Evolutionary conservation across 2,888 invertebrate species (phyloP).

Genomic region (Megastigmus dorsalis): DNA sequence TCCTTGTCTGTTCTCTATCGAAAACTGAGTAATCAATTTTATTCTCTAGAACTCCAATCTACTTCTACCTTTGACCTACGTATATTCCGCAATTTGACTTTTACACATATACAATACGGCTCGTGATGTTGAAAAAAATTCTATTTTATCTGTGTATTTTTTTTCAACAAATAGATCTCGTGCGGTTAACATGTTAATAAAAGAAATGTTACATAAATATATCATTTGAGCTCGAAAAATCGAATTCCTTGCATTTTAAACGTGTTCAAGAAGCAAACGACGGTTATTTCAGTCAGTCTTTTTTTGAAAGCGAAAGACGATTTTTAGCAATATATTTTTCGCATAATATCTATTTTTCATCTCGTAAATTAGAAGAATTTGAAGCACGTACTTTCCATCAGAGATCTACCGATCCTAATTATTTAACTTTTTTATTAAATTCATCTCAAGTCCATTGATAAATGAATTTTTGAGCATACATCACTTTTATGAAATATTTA

Average conservation of each 20-base stretch:
- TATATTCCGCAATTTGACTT: background rate
- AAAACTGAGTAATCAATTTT: no score
- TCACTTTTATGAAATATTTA: background rate
- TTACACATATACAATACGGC: background rate
- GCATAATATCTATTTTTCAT: slow-evolving; percentile 12
- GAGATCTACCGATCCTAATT: no score
- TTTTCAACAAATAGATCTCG: slow-evolving; percentile 11
- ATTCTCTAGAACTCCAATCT: background rate
- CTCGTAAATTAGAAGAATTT: slow-evolving; percentile 18
- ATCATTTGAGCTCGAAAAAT: slow-evolving; percentile 40
- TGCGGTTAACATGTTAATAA: slow-evolving; percentile 4
- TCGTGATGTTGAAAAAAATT: background rate
- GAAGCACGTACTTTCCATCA: slow-evolving; percentile 9
- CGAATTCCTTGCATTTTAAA: slow-evolving; percentile 23
- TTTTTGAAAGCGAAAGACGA: slow-evolving; percentile 41
- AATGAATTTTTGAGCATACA: background rate
- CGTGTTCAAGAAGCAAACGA: slow-evolving; percentile 30
- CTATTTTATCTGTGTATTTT: background rate
- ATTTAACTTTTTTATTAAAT: background rate
- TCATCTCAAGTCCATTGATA: background rate
- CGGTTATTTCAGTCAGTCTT: slow-evolving; percentile 49
- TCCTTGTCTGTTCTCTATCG: no score
- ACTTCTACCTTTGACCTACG: no score
- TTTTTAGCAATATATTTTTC: slow-evolving; percentile 28
- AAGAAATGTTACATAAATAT: slow-evolving; percentile 20